These are phyloP conservation scores for human (Homo sapiens) DNA, from an alignment of 2,113 vertebrate genomes.

Conservation along the genomic window GRCh38 chr5:17258001-17258500, in stretches of 20 bases:
- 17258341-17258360: not conserved
- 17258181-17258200: not conserved
- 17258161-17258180: not conserved
- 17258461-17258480: not conserved
- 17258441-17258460: not conserved
- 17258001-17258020: not conserved
- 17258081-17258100: not conserved
- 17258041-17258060: not conserved
- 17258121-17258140: not conserved
- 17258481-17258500: not conserved
- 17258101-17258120: not conserved
- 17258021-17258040: not conserved
- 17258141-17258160: not conserved
- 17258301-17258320: not conserved
- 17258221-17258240: not conserved
- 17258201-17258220: not conserved
- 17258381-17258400: not conserved
- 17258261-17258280: not conserved
- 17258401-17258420: not conserved
- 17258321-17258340: not conserved
- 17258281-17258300: not conserved
- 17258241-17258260: not conserved
- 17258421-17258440: not conserved
- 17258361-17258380: not conserved
- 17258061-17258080: accelerated